Conservation (phyloP, 2,888 invertebrate genomes). For the Cheiracanthium punctorium region DNA sequence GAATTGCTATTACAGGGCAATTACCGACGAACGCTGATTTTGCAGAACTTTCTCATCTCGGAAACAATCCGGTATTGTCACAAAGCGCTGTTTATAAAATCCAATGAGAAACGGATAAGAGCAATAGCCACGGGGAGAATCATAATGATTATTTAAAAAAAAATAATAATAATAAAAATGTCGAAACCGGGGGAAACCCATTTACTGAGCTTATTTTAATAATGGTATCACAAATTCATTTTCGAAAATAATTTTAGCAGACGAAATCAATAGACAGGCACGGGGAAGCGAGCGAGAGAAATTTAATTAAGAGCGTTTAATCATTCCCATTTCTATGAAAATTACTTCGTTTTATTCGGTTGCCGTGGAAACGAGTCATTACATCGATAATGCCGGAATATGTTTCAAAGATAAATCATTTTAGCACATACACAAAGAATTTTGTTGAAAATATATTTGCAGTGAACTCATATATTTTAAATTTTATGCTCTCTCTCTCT, state of each 20-base stretch:
- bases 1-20: too few relatives aligned
- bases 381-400: background rate
- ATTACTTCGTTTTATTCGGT: background rate
- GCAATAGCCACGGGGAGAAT: too few relatives aligned
- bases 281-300: background rate
- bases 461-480: background rate
- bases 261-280: background rate
- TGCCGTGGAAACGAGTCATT: background rate
- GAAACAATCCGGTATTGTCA: too few relatives aligned
- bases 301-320: slow-evolving; percentile 3
- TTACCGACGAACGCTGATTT: too few relatives aligned
- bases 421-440: background rate
- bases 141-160: too few relatives aligned
- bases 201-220: background rate
- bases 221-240: slow-evolving; percentile 3
- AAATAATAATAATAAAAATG: too few relatives aligned
- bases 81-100: too few relatives aligned
- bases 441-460: background rate
- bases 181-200: too few relatives aligned
- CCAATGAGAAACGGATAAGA: too few relatives aligned
- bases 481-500: background rate
- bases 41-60: too few relatives aligned
- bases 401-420: background rate
- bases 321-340: background rate
- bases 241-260: background rate